Evolutionary conservation across 2,888 invertebrate genomes (phyloP), one percentile per base, ranked within the genome.

Genomic region (Cephalotes varians): DNA sequence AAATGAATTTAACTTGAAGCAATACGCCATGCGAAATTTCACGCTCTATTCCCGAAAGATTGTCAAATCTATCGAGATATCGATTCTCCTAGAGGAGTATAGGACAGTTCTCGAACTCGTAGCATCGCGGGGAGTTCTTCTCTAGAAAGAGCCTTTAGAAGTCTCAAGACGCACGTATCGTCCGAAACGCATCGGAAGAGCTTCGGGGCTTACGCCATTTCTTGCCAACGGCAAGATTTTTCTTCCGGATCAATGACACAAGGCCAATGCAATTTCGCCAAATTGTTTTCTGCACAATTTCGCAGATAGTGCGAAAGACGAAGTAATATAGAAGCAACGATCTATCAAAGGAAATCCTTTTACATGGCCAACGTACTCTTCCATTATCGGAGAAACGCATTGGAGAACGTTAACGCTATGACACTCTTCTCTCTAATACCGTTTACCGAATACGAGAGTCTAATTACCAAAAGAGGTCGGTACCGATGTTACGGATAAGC

Each of bases 141-240:
- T n/a, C n/a, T n/a, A n/a, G n/a, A 49, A 76, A 86, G 86, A 89
- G 85, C 85, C 69, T 87, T 89, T 82, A 83, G 82, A 89, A 89
- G 85, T 88, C 87, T 86, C 83, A 81, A 84, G 87, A 84, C 87
- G 67, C 80, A 65, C 62, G 82, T 58, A 58, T 81, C 79, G 84
- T 49, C 85, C 82, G 72, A 87, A 85, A 88, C 82, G 47, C 67
- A 67, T 49, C n/a, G 47, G 60, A 64, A 44, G 18, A 51, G 76
- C 84, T 62, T 77, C 73, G 62, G 37, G 81, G 87, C 81, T 74
- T 69, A 49, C 74, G 74, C 73, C 69, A 58, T 62, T 81, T 79
- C 69, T 65, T 71, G 54, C 76, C 83, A 76, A 67, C 54, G 37
- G 49, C 44, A 37, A 65, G 76, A 77, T 87, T 76, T 83, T 74